Evolutionary conservation across 1,140 invertebrate species (phyloP).

Genomic region (Stratiolaelaps scimitus): DNA sequence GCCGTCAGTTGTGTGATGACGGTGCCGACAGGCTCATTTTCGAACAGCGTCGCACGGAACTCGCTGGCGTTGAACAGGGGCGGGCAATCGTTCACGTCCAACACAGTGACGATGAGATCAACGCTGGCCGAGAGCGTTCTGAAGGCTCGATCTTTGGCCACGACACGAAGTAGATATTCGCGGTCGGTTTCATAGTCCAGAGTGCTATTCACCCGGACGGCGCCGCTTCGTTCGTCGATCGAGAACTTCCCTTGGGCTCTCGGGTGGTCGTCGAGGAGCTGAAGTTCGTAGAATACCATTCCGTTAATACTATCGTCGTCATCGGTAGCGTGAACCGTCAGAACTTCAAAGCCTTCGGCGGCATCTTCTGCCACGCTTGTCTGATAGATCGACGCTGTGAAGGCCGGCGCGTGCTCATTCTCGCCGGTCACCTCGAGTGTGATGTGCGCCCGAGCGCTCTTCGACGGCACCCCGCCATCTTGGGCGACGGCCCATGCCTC

Average conservation of each 20-base stretch:
- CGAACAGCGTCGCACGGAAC: slow-evolving; percentile 64
- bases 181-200: slow-evolving; percentile 75
- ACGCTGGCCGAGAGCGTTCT: slow-evolving; percentile 57
- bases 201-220: slow-evolving; percentile 59
- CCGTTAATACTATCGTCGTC: slow-evolving; percentile 49
- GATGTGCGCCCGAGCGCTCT: slow-evolving; percentile 57
- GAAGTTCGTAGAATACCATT: slow-evolving; percentile 26
- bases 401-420: slow-evolving; percentile 64
- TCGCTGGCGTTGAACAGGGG: slow-evolving; percentile 62
- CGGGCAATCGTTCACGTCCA: slow-evolving; percentile 80
- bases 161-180: slow-evolving; percentile 72
- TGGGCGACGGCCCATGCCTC: slow-evolving; percentile 54
- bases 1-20: slow-evolving; percentile 64
- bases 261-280: slow-evolving; percentile 13
- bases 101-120: slow-evolving; percentile 66
- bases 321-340: slow-evolving; percentile 70
- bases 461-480: slow-evolving; percentile 72
- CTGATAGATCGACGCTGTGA: slow-evolving; percentile 69
- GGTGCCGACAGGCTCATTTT: slow-evolving; percentile 73
- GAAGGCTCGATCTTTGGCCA: slow-evolving; percentile 63
- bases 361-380: slow-evolving; percentile 82
- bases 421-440: slow-evolving; percentile 68
- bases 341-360: slow-evolving; percentile 64
- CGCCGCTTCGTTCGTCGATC: slow-evolving; percentile 60
- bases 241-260: slow-evolving; percentile 53